Base-by-base conservation (phyloP, 2,888 invertebrate genomes). In the Apantesis nais region DNA sequence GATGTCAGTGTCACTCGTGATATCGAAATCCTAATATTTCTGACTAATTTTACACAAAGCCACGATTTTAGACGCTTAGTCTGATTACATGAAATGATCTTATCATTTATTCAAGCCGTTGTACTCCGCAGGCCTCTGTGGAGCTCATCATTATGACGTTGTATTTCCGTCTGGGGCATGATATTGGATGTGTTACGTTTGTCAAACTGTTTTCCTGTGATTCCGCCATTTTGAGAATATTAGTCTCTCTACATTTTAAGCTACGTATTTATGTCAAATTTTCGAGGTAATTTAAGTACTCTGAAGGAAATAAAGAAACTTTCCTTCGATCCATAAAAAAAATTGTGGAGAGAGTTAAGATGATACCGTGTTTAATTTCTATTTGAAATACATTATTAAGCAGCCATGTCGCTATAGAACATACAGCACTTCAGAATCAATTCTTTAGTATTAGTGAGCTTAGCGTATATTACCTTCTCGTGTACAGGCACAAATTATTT, bases 81-180 rank as follows among this genome's bases (percentile, higher is more conserved):
- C 81, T 77, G 81, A 82, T 83, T 79, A 82, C 75, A 76, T 72
- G 74, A 80, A 80, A 82, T 82, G 83, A 80, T 83, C 80, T 74
- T 75, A 83, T 83, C 77, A 78, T 83, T 83, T 83, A 83, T 83
- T 83, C 83, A 80, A 74, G 71, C 72, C 74, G 67, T 78, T 83
- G 76, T 71, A 74, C 67, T 78, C 78, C 71, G 75, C 72, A 73
- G 74, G 78, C 78, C 81, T 77, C 75, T 61, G 72, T 63, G 75
- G 70, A 70, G 34, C 74, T 79, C 82, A 78, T 80, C 76, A 75
- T 82, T 76, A 76, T 77, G 76, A 79, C 71, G 74, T 70, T 67
- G 68, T 66, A 72, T 74, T 68, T 67, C 62, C 64, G 64, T 67
- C 64, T 70, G 67, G 67, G 72, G 69, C 44, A 63, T 64, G 61